A percentile compares a stretch with the other conserved stretches of the same genome.
phyloP scores from a whole-genome alignment of 2,113 vertebrate genomes.

The Hucho hucho region DNA sequence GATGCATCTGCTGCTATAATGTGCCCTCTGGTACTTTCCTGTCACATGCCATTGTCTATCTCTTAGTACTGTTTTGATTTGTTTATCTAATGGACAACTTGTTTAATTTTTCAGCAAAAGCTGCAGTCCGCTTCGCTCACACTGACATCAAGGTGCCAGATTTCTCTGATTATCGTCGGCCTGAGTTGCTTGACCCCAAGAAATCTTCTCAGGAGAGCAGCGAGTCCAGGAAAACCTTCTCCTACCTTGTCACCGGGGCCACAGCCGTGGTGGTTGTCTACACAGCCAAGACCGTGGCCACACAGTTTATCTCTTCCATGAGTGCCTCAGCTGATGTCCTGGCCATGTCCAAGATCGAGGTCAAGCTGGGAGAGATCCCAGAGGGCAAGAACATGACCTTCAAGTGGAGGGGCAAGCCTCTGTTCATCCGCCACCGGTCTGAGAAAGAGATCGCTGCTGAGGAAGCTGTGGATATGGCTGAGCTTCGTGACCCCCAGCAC shows the following conservation, averaged over 20 bases:
- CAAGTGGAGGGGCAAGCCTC: constrained; percentile 89
- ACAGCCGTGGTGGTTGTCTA: constrained; percentile 77
- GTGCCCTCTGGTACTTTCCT: no score
- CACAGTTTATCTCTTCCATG: constrained; percentile 87
- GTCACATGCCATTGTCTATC: neutral
- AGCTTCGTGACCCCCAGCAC: constrained; percentile 84
- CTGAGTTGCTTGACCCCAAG: constrained; percentile 71
- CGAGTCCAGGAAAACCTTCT: constrained; percentile 79
- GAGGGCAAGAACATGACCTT: constrained; percentile 93
- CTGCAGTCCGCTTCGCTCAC: constrained; percentile 77
- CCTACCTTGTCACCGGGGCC: constrained; percentile 84
- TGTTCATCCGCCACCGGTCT: constrained; percentile 90
- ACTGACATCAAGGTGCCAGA: constrained; percentile 84
- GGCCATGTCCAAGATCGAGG: constrained; percentile 88
- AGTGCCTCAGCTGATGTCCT: constrained; percentile 90
- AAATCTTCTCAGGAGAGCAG: constrained; percentile 80
- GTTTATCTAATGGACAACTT: neutral
- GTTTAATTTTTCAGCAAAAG: constrained; percentile 62
- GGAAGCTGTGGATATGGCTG: constrained; percentile 73
- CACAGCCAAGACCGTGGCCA: constrained; percentile 81
- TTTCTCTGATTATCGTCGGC: constrained; percentile 83
- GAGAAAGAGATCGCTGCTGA: constrained; percentile 82
- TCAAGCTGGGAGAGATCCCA: constrained; percentile 86
- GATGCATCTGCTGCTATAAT: no score
- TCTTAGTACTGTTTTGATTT: neutral